Evolutionary conservation across 2,797 vertebrate species (phyloP), one percentile per base, ranked within the genome.

Genomic region (Carduelis carduelis): DNA sequence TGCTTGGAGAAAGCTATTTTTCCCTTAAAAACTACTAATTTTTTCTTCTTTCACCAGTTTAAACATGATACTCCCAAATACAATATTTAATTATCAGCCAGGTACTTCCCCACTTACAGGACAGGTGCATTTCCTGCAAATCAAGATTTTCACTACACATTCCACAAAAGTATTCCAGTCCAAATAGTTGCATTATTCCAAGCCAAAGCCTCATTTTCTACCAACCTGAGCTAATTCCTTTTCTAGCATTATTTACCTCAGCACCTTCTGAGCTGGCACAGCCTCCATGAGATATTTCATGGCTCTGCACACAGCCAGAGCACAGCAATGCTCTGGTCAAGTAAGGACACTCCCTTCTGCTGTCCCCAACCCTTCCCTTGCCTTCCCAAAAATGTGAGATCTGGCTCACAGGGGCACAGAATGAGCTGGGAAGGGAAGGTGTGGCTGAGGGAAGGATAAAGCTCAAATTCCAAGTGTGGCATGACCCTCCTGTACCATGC

Each of bases 401-500:
- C 2, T 3, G 52, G 14, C 60, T 90, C 72, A 50, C 27, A 12
- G 7, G 8, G 7, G 19, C 77, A 44, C 23, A 46, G 26, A 32
- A 19, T 1, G 32, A 87, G 18, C 28, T n/a, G 23, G 55, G 37
- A 56, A 81, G 18, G 21, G 35, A 32, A 69, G 47, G 20, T n/a
- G n/a, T n/a, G n/a, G n/a, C n/a, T n/a, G n/a, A 81, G 18, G 21
- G 35, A 32, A 69, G 47, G 20, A 32, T 9, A 23, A 49, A 59
- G 27, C 10, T 30, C 14, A 34, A 24, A 35, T 21, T 7, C 3
- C 18, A 56, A 11, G n/a, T 12, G 17, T 23, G 70, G 6, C 20
- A 1, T 0, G 39, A 22, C 30, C 41, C 26, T 41, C 20, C 50
- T 59, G 57, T 13, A 17, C 26, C 46, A 4, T 0, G 13, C 50